A percentile compares a stretch with the other conserved stretches of the same genome.
These are phyloP conservation scores for Syngnathus acus DNA, from an alignment of 2,797 vertebrate genomes.

Conservation along the genomic window DNA sequence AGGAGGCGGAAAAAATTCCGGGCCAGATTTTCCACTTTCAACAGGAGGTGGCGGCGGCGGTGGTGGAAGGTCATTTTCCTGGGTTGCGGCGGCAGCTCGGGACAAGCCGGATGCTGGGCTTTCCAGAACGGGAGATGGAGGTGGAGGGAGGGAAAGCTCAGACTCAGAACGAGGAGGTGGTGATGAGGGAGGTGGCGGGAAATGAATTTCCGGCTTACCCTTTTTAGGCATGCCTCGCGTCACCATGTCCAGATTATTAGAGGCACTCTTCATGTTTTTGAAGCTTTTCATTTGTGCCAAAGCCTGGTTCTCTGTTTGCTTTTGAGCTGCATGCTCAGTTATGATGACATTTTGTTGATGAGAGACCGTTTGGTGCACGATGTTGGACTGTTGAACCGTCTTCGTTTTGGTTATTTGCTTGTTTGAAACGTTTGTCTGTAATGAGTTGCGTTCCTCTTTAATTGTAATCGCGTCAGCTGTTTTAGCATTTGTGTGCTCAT, in stretches of 20 bases:
- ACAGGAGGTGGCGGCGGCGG: slow-evolving; percentile 68
- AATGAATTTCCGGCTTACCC: slow-evolving; percentile 67
- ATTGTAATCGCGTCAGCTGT: slow-evolving; percentile 31
- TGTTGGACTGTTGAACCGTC: slow-evolving; percentile 56
- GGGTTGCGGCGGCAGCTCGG: slow-evolving; percentile 53
- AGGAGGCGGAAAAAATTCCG: slow-evolving; percentile 62
- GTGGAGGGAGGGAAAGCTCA: slow-evolving; percentile 79
- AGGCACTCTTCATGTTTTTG: slow-evolving; percentile 52
- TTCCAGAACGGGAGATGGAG: slow-evolving; percentile 72
- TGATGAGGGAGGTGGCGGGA: slow-evolving; percentile 73
- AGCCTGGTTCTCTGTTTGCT: slow-evolving; percentile 35
- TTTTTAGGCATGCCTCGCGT: slow-evolving; percentile 62
- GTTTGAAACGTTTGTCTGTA: slow-evolving; percentile 43
- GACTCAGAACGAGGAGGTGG: slow-evolving; percentile 73
- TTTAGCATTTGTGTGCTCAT: slow-evolving; percentile 49
- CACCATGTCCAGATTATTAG: slow-evolving; percentile 46
- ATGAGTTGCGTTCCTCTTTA: slow-evolving; percentile 39
- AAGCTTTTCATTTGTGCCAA: slow-evolving; percentile 46
- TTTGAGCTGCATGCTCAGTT: slow-evolving; percentile 23
- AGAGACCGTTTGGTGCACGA: slow-evolving; percentile 48
- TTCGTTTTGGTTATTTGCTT: slow-evolving; percentile 55
- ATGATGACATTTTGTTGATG: slow-evolving; percentile 21
- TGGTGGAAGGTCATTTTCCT: slow-evolving; percentile 70
- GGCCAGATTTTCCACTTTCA: slow-evolving; percentile 63
- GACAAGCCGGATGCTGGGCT: slow-evolving; percentile 46